phyloP scores from a whole-genome alignment of 2,888 invertebrate genomes.

The Hypercompe scribonia region DNA sequence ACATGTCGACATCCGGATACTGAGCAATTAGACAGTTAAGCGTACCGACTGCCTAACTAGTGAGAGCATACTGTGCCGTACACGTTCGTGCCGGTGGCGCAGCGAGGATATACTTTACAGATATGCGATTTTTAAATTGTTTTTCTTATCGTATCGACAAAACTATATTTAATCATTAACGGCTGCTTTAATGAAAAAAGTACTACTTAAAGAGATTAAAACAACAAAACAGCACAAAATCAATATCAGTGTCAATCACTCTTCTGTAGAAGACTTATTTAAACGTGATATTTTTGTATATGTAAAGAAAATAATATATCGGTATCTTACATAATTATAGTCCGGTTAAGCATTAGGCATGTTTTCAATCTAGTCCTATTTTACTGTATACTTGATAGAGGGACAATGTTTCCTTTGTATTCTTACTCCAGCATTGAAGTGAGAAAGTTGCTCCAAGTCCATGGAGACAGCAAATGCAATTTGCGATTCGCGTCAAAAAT shows the following conservation, averaged over 20 bases:
- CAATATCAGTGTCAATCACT: background rate
- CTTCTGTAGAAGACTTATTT: background rate
- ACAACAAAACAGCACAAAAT: background rate
- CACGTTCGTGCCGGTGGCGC: no score
- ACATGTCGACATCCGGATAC: no score
- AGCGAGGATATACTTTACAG: no score
- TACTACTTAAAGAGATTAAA: background rate
- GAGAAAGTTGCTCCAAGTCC: slow-evolving; percentile 48
- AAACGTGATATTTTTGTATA: background rate
- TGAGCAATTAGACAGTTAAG: no score
- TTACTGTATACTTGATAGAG: background rate
- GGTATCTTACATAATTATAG: no score
- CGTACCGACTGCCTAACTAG: no score
- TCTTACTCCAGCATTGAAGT: slow-evolving; percentile 17
- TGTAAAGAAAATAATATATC: no score
- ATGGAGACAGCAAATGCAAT: slow-evolving; percentile 73
- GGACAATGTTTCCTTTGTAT: background rate
- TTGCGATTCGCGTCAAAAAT: slow-evolving; percentile 69
- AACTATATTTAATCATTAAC: background rate
- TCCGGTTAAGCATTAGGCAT: background rate
- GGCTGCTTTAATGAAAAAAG: no score
- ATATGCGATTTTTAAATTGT: no score
- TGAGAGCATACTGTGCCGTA: no score
- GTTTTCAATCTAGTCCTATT: background rate
- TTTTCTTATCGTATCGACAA: background rate